phyloP scores from a whole-genome alignment of 2,113 vertebrate species.

The Ceyx margarethae region DNA sequence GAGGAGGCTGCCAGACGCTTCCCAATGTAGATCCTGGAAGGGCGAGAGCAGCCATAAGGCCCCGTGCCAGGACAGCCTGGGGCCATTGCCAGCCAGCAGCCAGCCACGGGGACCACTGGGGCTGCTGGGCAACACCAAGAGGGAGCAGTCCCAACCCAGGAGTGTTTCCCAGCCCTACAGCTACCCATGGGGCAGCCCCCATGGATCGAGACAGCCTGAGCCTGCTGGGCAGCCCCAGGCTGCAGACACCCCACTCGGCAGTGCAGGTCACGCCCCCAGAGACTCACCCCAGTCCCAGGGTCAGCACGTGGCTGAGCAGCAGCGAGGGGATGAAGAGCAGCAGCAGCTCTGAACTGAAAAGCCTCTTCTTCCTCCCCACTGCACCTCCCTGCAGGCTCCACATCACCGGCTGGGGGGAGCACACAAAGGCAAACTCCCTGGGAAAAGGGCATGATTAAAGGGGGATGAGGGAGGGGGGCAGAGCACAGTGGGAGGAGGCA shows the following conservation, averaged over 20 bases:
- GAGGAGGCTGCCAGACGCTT: conserved; percentile 62
- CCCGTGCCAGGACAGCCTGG: accelerated
- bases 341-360: conserved; percentile 54
- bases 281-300: conserved; percentile 55
- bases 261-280: too few species aligned
- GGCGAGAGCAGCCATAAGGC: background rate
- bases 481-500: too few species aligned
- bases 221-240: too few species aligned
- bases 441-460: background rate
- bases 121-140: background rate
- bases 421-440: conserved; percentile 55
- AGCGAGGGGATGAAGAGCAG: conserved; percentile 49
- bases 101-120: accelerated
- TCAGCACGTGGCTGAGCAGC: conserved; percentile 57
- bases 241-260: accelerated
- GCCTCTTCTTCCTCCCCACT: conserved; percentile 44
- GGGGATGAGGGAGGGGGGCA: background rate
- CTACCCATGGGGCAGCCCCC: background rate
- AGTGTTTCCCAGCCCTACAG: background rate
- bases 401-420: conserved; percentile 29
- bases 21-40: conserved; percentile 62
- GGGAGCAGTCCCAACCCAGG: background rate
- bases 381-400: conserved; percentile 40
- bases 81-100: background rate
- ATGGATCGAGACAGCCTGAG: accelerated